Evolutionary conservation across 2,888 invertebrate genomes (phyloP).

Genomic region (Tyria jacobaeae): DNA sequence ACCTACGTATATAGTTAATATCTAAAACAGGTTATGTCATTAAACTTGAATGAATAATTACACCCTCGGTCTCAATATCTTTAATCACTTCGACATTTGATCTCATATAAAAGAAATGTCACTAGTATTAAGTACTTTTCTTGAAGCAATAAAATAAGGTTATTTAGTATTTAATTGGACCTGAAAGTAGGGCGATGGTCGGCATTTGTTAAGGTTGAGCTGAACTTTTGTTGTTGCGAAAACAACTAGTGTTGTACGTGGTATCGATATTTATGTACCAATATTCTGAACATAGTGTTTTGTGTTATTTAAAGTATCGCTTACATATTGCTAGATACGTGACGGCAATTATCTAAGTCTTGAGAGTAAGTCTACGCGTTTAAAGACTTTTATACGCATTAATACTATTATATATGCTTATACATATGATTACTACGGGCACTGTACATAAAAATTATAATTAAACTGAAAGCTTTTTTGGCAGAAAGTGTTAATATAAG

Average conservation of each 20-base stretch:
- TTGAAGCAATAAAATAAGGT: constrained; percentile 20
- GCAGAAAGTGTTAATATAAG: no score
- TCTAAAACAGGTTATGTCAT: no score
- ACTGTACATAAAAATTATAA: no score
- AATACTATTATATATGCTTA: no score
- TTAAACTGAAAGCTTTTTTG: no score
- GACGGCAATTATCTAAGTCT: background rate
- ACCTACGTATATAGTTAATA: no score
- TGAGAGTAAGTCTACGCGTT: background rate
- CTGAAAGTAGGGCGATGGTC: constrained; percentile 56
- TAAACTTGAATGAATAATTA: no score
- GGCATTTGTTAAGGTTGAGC: constrained; percentile 56
- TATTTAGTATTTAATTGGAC: constrained; percentile 43
- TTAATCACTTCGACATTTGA: constrained; percentile 43
- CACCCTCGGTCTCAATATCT: constrained; percentile 21
- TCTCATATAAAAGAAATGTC: constrained; percentile 43
- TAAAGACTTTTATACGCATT: no score
- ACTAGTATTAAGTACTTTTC: constrained; percentile 17
- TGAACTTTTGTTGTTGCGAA: constrained; percentile 59
- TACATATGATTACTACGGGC: no score
- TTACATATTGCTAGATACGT: background rate
- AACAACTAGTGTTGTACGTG: constrained; percentile 34
- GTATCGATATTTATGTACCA: constrained; percentile 8
- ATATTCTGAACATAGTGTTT: constrained; percentile 6
- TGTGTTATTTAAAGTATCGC: background rate